phyloP scores from a whole-genome alignment of 2,113 vertebrate genomes.

The Capreolus pygargus region DNA sequence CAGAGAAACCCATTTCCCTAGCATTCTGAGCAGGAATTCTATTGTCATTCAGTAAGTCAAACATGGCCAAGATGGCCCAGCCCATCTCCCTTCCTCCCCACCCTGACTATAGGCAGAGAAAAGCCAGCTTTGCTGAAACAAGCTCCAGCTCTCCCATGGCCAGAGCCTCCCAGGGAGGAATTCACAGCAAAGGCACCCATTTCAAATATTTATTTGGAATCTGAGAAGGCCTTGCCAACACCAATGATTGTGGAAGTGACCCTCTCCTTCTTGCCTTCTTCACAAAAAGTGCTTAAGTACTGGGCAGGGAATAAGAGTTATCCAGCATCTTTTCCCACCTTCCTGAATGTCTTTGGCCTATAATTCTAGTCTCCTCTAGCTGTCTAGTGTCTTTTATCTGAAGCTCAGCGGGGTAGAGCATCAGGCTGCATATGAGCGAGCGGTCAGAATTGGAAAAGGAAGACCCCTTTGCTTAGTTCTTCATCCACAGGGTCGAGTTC shows the following conservation, averaged over 20 bases:
- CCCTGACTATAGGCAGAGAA: slow-evolving; percentile 19
- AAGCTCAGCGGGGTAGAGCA: not conserved
- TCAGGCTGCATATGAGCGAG: not conserved
- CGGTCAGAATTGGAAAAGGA: not conserved
- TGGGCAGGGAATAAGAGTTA: not conserved
- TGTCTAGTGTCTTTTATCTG: not conserved
- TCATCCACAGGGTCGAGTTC: not conserved
- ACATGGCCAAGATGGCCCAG: slow-evolving; percentile 42
- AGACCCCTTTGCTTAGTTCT: not conserved
- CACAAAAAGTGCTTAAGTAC: not conserved
- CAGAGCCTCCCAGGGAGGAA: not conserved
- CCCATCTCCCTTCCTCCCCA: slow-evolving; percentile 57
- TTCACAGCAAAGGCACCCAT: not conserved
- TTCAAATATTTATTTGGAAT: slow-evolving; percentile 36
- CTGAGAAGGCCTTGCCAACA: not conserved
- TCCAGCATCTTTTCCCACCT: not conserved
- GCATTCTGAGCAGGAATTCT: slow-evolving; percentile 68
- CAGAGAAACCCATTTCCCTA: slow-evolving; percentile 69
- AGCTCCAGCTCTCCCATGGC: not conserved
- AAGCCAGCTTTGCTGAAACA: not conserved
- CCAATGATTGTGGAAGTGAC: not conserved
- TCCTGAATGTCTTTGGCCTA: slow-evolving; percentile 10
- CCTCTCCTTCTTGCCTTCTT: not conserved
- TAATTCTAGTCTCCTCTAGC: not conserved
- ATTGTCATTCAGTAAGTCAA: slow-evolving; percentile 65